These are phyloP conservation scores for Hypomesus transpacificus DNA, from an alignment of 2,113 vertebrate genomes.

Conservation along the genomic window DNA sequence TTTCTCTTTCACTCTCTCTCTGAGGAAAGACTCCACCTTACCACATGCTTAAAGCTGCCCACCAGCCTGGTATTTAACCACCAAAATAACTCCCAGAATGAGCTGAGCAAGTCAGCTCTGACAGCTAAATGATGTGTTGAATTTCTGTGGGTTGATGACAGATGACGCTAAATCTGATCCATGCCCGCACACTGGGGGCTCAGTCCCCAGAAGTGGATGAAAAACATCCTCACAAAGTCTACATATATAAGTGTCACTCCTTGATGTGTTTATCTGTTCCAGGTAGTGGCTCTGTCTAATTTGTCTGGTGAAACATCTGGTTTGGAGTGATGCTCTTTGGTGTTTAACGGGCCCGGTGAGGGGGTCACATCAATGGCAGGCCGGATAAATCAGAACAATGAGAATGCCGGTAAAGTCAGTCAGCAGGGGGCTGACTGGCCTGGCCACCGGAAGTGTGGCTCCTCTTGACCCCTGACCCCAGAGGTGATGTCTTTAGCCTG, in stretches of 20 bases:
- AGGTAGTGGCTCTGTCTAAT: conserved; percentile 38
- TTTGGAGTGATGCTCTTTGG: conserved; percentile 68
- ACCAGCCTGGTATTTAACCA: conserved; percentile 4
- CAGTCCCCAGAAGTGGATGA: neutral
- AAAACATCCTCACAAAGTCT: neutral
- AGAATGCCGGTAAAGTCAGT: conserved; percentile 60
- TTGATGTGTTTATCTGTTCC: conserved; percentile 40
- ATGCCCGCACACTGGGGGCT: neutral
- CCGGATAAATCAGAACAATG: conserved; percentile 68
- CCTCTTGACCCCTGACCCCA: conserved; percentile 63
- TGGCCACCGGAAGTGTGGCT: conserved; percentile 69
- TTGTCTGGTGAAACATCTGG: conserved; percentile 64
- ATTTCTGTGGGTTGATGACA: neutral
- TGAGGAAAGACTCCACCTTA: conserved; percentile 27
- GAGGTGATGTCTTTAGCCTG: conserved; percentile 43
- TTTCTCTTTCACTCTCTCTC: conserved; percentile 8
- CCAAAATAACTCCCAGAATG: conserved; percentile 23
- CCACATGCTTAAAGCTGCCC: conserved; percentile 16
- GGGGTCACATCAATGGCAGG: conserved; percentile 60
- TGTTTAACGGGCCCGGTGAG: conserved; percentile 61
- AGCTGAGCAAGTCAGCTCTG: conserved; percentile 19
- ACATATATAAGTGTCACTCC: conserved; percentile 23
- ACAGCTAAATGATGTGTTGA: conserved; percentile 43
- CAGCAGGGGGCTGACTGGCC: conserved; percentile 48
- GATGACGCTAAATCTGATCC: conserved; percentile 18